Evolutionary conservation across 2,797 vertebrate genomes (phyloP), one percentile per base, ranked within the genome.

Genomic region (Tolypeutes matacus): DNA sequence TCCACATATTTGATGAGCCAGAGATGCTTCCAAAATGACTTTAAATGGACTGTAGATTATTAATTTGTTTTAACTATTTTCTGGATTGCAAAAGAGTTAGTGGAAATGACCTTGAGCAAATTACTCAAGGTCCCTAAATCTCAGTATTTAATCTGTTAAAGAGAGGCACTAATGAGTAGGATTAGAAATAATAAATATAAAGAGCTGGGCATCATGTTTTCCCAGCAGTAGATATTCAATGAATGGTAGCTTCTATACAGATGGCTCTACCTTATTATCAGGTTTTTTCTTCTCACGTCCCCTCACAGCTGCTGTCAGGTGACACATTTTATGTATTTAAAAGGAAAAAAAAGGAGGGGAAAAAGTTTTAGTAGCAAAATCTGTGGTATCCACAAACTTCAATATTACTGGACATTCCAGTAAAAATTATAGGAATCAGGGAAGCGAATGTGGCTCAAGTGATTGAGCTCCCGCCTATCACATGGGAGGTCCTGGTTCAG

Each of bases 311-410:
- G 34, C 72, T 80, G 12, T 75, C 49, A 81, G 42, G 39, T 29
- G 90, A 39, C 36, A 36, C 9, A 78, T 7, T 73, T 75, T 27
- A 67, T 46, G 64, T 72, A 49, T 58, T 46, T 6, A 46, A 46
- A 46, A 70, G 7, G 7, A 39, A 39, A 39, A 64, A 25, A 1
- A n/a, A n/a, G 1, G 12, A 89, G 39, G 14, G 86, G 31, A 60
- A 81, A 90, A 90, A 21, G 15, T 69, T 89, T 72, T 56, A 76
- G 49, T 77, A 67, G 39, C 9, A 72, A 58, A n/a, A 93, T 75
- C 42, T 85, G n/a, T 78, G n/a, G 11, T 17, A 70, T 73, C 27
- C 53, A 13, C 15, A 87, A 65, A 88, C 62, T 73, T 93, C 34
- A 62, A 18, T 58, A 60, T 75, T 34, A 87, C 5, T 84, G 49